Evolutionary conservation across 2,888 invertebrate genomes (phyloP), one percentile per base, ranked within the genome.

Genomic region (Sarcophaga carnaria): DNA sequence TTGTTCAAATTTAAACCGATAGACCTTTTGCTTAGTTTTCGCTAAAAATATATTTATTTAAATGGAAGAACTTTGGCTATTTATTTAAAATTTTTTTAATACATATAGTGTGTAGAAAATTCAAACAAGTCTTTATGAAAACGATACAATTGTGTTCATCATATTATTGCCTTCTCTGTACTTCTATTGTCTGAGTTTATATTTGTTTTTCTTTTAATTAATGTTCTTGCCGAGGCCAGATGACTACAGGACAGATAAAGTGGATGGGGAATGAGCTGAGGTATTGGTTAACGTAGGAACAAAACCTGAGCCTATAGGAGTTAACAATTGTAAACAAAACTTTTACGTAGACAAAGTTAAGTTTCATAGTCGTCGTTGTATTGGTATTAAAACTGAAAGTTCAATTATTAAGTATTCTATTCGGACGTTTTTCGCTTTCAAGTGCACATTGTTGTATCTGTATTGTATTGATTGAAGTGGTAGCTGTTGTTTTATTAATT

Each of bases 401-500:
- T 75, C 54, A 27, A 54, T 10, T 27, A 54, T 67, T 67, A 54
- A 59, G 17, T 45, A 62, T 62, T 74, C 17, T 54, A 14, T 54
- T 54, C 17, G 54, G 14, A 0, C 17, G 17, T 54, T 14, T 12
- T 54, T 17, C 54, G 54, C 20, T 67, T 76, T 54, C 14, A 54
- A 77, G 76, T 77, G 45, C 37, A 67, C 11, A 49, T 63, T 64
- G 37, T 69, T 22, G 69, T 54, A 74, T 37, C 45, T 74, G 20
- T 74, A 37, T 37, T 8, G 37, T 37, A 37, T 37, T 60, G 60
- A 45, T 45, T 45, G n/a, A 60, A 60, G 5, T 69, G 14, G 47
- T 47, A 20, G 45, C n/a, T 27, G 25, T 63, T 66, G 76, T 77
- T 77, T 77, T 37, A 59, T 22, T 59, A 67, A 77, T 20, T 77